Evolutionary conservation across 2,797 vertebrate genomes (phyloP).

Genomic region (Micropoecilia bifurca): DNA sequence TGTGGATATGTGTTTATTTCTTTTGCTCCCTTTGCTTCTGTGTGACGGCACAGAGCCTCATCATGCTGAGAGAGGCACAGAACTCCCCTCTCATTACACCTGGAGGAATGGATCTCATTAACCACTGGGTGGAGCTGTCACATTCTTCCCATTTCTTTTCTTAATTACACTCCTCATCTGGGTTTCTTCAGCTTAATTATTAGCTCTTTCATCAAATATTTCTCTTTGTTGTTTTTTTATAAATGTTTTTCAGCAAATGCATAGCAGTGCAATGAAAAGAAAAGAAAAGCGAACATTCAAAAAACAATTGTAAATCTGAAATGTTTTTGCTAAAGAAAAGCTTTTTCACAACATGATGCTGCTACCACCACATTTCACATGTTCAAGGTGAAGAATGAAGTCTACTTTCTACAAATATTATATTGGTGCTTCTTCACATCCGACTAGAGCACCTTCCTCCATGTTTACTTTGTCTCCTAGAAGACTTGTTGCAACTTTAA

Average conservation of each 20-base stretch:
- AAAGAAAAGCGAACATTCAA: neutral
- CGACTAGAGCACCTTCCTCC: neutral
- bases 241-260: slow-evolving; percentile 37
- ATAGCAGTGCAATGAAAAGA: neutral
- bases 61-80: slow-evolving; percentile 18
- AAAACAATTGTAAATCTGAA: neutral
- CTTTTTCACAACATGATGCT: neutral
- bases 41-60: slow-evolving; percentile 16
- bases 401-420: neutral
- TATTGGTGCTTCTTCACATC: neutral
- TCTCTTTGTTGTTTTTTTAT: slow-evolving; percentile 19
- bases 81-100: slow-evolving; percentile 16
- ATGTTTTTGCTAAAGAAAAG: neutral
- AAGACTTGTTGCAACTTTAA: neutral
- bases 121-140: slow-evolving; percentile 83
- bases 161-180: slow-evolving; percentile 10
- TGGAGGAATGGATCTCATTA: slow-evolving; percentile 29
- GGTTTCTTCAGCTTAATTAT: slow-evolving; percentile 28
- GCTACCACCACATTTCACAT: neutral
- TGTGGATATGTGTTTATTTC: slow-evolving; percentile 7
- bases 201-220: slow-evolving; percentile 27
- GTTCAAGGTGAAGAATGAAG: neutral
- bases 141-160: slow-evolving; percentile 56
- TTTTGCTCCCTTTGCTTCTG: slow-evolving; percentile 6
- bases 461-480: neutral